Percentiles rank a stretch among this genome's conserved stretches.
phyloP scores from a whole-genome alignment of 2,113 vertebrate genomes.

The Oreochromis spilurus region DNA sequence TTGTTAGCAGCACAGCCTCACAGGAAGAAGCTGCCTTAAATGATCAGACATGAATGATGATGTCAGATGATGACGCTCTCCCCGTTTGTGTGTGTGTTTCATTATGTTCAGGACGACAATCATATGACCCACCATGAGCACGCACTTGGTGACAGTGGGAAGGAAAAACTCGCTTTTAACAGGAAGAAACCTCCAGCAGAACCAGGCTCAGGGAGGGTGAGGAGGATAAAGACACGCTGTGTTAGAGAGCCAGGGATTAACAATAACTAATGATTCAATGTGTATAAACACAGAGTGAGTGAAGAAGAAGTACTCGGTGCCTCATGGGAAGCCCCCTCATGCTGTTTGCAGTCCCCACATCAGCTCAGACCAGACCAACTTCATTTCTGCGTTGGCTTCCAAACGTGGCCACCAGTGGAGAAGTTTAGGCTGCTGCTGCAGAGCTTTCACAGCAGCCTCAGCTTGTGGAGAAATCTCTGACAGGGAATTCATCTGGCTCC shows the following conservation, averaged over 20 bases:
- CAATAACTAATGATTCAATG: not conserved
- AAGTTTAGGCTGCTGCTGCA: not conserved
- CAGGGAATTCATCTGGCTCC: not conserved
- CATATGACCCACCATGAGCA: no score
- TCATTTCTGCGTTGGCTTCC: not conserved
- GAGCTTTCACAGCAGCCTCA: not conserved
- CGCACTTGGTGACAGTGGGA: accelerated
- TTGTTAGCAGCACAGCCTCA: no score
- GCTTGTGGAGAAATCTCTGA: not conserved
- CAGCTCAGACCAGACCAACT: not conserved
- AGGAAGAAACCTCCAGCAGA: accelerated
- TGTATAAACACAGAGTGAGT: not conserved
- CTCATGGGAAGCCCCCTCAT: not conserved
- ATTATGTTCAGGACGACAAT: accelerated
- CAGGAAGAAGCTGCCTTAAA: no score
- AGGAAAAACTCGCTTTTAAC: not conserved
- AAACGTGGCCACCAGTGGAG: not conserved
- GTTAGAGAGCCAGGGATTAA: not conserved
- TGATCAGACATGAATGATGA: no score
- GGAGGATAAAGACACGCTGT: accelerated
- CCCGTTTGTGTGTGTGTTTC: no score
- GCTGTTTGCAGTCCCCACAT: not conserved
- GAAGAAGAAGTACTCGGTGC: not conserved
- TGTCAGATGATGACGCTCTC: no score
- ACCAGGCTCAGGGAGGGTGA: not conserved